phyloP scores from a whole-genome alignment of 2,113 vertebrate species.

The Tachysurus vachellii region DNA sequence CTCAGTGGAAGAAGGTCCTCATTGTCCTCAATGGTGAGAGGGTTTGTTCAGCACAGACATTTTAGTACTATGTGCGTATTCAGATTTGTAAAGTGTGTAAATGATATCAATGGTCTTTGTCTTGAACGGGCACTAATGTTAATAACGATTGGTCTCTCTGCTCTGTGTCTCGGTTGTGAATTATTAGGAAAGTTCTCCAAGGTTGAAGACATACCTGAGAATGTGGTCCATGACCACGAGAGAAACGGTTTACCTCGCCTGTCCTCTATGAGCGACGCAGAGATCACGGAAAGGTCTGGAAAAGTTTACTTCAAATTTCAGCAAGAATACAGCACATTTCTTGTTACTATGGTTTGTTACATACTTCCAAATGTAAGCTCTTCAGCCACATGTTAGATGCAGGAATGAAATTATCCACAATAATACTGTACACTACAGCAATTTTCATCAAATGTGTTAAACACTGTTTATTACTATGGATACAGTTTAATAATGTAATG shows the following conservation, averaged over 20 bases:
- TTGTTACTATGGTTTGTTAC: no score
- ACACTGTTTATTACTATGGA: background rate
- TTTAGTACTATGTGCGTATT: background rate
- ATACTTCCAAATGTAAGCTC: background rate
- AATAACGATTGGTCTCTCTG: background rate
- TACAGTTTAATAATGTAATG: background rate
- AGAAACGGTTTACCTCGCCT: constrained; percentile 94
- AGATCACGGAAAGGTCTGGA: constrained; percentile 81
- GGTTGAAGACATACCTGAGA: constrained; percentile 92
- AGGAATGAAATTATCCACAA: background rate
- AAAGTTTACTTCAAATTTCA: background rate
- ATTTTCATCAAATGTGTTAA: background rate
- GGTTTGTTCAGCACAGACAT: background rate
- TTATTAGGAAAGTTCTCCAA: constrained; percentile 83
- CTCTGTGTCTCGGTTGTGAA: background rate
- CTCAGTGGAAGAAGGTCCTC: constrained; percentile 99
- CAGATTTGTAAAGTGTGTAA: background rate
- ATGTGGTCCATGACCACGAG: constrained; percentile 91
- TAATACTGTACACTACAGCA: background rate
- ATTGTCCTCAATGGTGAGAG: constrained; percentile 91
- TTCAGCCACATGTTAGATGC: background rate
- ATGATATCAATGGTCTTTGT: background rate
- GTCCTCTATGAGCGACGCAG: constrained; percentile 82
- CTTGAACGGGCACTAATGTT: background rate
- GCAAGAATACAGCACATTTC: background rate